Evolutionary conservation across 2,888 invertebrate genomes (phyloP).

Genomic region (Tubiluchus corallicola): DNA sequence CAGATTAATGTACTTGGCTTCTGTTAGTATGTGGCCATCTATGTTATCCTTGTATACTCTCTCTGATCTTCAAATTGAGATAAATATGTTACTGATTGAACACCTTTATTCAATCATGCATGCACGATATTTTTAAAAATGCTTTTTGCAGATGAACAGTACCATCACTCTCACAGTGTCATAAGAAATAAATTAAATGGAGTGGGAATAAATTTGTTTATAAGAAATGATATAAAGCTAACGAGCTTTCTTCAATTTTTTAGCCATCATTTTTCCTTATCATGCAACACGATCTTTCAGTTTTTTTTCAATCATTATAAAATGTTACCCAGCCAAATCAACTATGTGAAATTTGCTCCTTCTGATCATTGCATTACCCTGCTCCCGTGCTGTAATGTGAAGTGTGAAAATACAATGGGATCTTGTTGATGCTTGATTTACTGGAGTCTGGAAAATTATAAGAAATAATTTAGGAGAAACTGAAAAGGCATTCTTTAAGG

Average conservation of each 20-base stretch:
- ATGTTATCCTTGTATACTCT: constrained; percentile 29
- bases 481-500: too few species aligned
- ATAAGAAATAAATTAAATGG: not conserved
- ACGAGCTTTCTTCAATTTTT: too few species aligned
- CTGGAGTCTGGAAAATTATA: constrained; percentile 28
- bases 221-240: too few species aligned
- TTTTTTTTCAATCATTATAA: too few species aligned
- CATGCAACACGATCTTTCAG: too few species aligned
- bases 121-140: too few species aligned
- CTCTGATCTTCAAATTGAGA: constrained; percentile 31
- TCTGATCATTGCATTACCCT: constrained; percentile 26
- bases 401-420: constrained; percentile 32
- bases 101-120: too few species aligned
- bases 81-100: not conserved
- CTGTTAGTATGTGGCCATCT: constrained; percentile 26
- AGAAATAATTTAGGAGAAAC: too few species aligned
- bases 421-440: constrained; percentile 31
- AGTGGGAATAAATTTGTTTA: too few species aligned
- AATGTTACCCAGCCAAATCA: constrained; percentile 28
- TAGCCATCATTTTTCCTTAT: too few species aligned
- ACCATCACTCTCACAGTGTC: too few species aligned
- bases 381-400: constrained; percentile 25
- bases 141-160: too few species aligned
- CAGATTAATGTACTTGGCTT: constrained; percentile 31
- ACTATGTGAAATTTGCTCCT: constrained; percentile 30